Conservation (phyloP, 35 echinoderm and acorn worm species). For the Apostichopus californicus region DNA sequence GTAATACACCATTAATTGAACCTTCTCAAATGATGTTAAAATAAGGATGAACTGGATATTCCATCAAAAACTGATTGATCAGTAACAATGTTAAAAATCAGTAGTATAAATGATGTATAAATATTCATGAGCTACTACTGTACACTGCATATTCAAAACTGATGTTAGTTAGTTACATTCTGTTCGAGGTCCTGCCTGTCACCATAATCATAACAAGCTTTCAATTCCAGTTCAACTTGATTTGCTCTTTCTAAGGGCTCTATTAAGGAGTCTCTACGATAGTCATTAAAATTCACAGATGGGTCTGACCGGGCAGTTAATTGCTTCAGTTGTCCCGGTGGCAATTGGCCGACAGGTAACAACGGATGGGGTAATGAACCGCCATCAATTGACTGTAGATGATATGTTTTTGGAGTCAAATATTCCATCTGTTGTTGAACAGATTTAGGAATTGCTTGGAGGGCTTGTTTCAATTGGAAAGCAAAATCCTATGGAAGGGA, state of each 20-base stretch:
- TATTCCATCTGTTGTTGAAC: not conserved
- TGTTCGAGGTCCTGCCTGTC: not conserved
- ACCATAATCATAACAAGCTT: conserved; percentile 20
- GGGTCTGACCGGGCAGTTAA: not conserved
- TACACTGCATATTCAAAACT: conserved; percentile 30
- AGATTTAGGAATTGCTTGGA: conserved; percentile 29
- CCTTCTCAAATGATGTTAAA: no score
- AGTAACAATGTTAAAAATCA: not conserved
- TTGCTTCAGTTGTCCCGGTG: not conserved
- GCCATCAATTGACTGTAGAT: not conserved
- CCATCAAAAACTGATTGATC: no score
- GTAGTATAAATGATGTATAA: not conserved
- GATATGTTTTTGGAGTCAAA: conserved; percentile 26
- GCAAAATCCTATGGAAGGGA: conserved; percentile 30
- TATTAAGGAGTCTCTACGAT: not conserved
- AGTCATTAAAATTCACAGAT: not conserved
- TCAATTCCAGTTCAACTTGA: conserved; percentile 27
- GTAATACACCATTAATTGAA: no score
- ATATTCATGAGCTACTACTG: not conserved
- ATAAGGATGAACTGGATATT: no score
- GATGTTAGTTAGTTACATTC: not conserved
- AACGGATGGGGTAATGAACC: not conserved
- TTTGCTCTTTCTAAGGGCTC: not conserved
- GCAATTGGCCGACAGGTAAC: not conserved
- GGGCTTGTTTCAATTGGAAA: conserved; percentile 25